Percentiles rank a stretch among this genome's conserved stretches.
Evolutionary conservation across 2,888 invertebrate species (phyloP).

Genomic region (Panopea generosa): DNA sequence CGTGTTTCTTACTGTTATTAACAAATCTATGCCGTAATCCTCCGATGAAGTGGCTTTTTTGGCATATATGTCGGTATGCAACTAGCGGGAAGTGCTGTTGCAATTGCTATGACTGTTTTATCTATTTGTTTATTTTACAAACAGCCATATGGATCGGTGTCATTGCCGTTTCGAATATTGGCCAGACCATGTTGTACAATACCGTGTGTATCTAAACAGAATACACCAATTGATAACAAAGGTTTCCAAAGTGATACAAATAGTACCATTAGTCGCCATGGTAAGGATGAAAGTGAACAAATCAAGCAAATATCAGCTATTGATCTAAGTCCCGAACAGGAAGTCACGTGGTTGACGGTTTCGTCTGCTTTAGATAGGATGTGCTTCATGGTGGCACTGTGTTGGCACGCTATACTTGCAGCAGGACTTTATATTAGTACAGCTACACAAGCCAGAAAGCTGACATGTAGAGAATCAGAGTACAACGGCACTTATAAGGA

Average conservation of each 20-base stretch:
- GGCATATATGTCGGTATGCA: constrained; percentile 62
- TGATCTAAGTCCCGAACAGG: too few species aligned
- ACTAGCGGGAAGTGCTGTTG: constrained; percentile 60
- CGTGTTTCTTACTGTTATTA: constrained; percentile 63
- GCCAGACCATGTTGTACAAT: constrained; percentile 22
- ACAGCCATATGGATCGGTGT: constrained; percentile 37
- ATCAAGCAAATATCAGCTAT: too few species aligned
- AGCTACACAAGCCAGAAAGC: too few species aligned
- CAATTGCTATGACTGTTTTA: constrained; percentile 58
- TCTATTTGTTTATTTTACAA: constrained; percentile 56
- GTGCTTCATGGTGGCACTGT: constrained; percentile 46
- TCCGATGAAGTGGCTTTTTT: constrained; percentile 65
- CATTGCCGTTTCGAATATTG: constrained; percentile 16
- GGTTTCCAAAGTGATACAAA: not conserved
- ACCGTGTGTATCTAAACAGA: not conserved
- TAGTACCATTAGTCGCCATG: constrained; percentile 1
- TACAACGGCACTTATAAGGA: too few species aligned
- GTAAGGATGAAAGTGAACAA: too few species aligned
- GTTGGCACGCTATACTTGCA: constrained; percentile 46
- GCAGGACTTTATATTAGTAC: too few species aligned
- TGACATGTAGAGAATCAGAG: too few species aligned
- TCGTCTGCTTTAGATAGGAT: constrained; percentile 57
- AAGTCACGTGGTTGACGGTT: constrained; percentile 53
- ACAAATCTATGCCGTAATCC: constrained; percentile 61
- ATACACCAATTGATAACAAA: not conserved